Conservation (phyloP, 2,797 vertebrate species). For the Naso thynnoides region DNA sequence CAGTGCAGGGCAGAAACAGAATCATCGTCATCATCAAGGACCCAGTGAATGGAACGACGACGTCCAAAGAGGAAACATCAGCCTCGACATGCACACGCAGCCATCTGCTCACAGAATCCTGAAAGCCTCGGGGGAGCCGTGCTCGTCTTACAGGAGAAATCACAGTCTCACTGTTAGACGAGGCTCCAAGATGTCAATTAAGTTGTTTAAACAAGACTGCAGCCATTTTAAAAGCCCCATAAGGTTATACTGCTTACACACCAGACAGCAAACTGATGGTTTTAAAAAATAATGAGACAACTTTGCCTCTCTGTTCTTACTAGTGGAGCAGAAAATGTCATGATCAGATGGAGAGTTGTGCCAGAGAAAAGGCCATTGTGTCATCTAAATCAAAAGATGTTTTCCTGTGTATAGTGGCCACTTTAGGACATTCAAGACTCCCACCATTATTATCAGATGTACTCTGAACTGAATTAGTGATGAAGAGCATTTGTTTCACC, state of each 20-base stretch:
- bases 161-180: slow-evolving; percentile 8
- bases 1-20: slow-evolving; percentile 11
- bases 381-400: neutral
- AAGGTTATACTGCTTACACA: neutral
- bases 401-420: neutral
- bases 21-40: neutral
- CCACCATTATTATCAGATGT: neutral
- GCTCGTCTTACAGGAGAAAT: slow-evolving; percentile 3
- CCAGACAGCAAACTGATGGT: neutral
- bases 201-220: slow-evolving; percentile 4
- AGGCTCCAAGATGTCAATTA: slow-evolving; percentile 10
- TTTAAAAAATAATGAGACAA: neutral
- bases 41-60: slow-evolving; percentile 1
- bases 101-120: slow-evolving; percentile 45
- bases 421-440: slow-evolving; percentile 10
- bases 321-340: neutral
- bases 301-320: neutral
- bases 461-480: neutral
- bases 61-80: slow-evolving; percentile 3
- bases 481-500: neutral
- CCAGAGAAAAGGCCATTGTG: neutral
- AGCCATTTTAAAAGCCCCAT: no score
- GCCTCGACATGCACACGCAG: slow-evolving; percentile 4
- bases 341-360: neutral
- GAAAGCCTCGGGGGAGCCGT: neutral